Percentiles rank a stretch among this genome's conserved stretches.
Evolutionary conservation across 1,140 invertebrate genomes (phyloP).

Genomic region (Popillia japonica): DNA sequence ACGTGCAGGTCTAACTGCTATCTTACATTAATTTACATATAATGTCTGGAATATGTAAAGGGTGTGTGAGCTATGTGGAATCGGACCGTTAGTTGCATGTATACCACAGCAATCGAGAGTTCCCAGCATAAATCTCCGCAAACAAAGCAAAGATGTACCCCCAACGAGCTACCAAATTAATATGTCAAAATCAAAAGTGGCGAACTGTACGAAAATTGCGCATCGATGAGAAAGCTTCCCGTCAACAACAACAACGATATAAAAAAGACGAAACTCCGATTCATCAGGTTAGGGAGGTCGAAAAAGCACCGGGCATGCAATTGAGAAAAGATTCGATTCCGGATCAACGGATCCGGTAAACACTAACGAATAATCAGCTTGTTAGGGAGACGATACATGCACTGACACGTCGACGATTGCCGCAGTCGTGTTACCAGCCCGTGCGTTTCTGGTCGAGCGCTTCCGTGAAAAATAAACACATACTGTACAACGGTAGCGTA

Average conservation of each 20-base stretch:
- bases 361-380: conserved; percentile 29
- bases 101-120: too few relatives aligned
- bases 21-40: too few relatives aligned
- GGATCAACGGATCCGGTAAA: conserved; percentile 13
- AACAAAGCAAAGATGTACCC: too few relatives aligned
- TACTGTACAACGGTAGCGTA: neutral
- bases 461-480: conserved; percentile 5
- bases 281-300: neutral
- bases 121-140: too few relatives aligned
- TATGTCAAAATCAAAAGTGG: neutral
- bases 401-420: neutral
- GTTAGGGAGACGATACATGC: conserved; percentile 11
- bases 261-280: neutral
- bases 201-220: neutral
- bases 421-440: neutral
- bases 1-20: too few relatives aligned
- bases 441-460: neutral
- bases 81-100: too few relatives aligned
- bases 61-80: too few relatives aligned
- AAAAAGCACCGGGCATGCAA: neutral
- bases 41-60: too few relatives aligned
- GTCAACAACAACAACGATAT: neutral
- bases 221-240: conserved; percentile 1
- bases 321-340: conserved; percentile 9
- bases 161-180: neutral